Evolutionary conservation across 2,797 vertebrate genomes (phyloP).

Genomic region (Myripristis jacobus): DNA sequence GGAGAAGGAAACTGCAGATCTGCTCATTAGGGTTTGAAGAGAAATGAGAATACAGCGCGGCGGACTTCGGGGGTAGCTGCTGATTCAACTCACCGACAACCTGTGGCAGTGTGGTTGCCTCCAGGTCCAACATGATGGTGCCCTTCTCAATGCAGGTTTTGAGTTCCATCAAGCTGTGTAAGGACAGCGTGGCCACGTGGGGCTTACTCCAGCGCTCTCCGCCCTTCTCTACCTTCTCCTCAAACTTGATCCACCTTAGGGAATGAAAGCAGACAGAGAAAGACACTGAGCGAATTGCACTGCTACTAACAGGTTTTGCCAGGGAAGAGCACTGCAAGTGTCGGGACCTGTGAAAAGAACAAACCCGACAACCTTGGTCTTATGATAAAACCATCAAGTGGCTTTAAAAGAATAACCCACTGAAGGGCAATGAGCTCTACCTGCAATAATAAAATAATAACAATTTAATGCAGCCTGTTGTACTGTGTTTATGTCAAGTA

Average conservation of each 20-base stretch:
- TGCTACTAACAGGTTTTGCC: not conserved
- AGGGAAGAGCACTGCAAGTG: not conserved
- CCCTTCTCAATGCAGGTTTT: constrained; percentile 94
- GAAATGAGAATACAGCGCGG: not conserved
- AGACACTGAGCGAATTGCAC: not conserved
- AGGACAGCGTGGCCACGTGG: constrained; percentile 89
- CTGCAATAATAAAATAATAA: not conserved
- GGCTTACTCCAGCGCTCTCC: constrained; percentile 99
- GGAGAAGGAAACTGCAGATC: too few species aligned
- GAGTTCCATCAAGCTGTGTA: constrained; percentile 93
- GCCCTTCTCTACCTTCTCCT: constrained; percentile 97
- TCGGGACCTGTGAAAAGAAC: not conserved
- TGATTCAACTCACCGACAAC: constrained; percentile 88
- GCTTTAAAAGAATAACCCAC: not conserved
- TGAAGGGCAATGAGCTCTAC: not conserved
- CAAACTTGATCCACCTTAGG: constrained; percentile 97
- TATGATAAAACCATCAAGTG: not conserved
- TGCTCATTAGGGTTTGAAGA: too few species aligned
- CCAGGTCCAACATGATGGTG: constrained; percentile 92
- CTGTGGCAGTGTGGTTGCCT: constrained; percentile 92
- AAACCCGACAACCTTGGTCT: not conserved
- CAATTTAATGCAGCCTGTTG: too few species aligned
- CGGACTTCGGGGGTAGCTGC: not conserved
- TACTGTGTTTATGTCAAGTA: too few species aligned
- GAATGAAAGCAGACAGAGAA: not conserved